Conservation (phyloP, 2,888 invertebrate genomes). For the Gryllus longicercus region DNA sequence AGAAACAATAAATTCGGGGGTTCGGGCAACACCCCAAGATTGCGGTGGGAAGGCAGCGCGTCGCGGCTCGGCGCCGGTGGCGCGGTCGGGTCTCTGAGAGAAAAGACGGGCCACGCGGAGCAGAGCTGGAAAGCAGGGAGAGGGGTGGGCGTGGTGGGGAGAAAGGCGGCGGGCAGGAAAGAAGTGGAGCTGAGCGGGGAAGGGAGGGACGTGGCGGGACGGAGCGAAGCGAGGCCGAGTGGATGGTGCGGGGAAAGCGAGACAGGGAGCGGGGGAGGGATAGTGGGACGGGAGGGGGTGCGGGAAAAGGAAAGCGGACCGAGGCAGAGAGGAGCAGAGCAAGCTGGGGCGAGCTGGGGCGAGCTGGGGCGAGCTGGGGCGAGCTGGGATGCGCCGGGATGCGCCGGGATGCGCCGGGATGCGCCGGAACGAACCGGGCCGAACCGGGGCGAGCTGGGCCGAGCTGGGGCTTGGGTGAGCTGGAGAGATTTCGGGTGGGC, state of each 20-base stretch:
- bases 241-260: too few species aligned
- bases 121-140: neutral
- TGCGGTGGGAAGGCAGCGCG: neutral
- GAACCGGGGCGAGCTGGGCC: too few species aligned
- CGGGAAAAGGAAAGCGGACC: neutral
- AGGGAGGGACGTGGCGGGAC: too few species aligned
- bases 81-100: neutral
- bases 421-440: too few species aligned
- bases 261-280: neutral
- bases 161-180: neutral
- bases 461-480: too few species aligned
- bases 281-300: neutral
- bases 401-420: too few species aligned
- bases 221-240: too few species aligned
- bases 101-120: neutral
- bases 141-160: neutral
- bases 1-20: neutral
- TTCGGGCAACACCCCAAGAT: neutral
- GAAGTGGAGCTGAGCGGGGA: neutral
- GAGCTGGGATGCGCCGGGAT: too few species aligned
- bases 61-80: neutral
- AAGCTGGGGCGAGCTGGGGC: too few species aligned
- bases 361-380: too few species aligned
- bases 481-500: too few species aligned
- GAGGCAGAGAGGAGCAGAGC: neutral